These are phyloP conservation scores for Caenorhabditis angaria DNA, from an alignment of 2,888 invertebrate species.

Conservation along the genomic window DNA sequence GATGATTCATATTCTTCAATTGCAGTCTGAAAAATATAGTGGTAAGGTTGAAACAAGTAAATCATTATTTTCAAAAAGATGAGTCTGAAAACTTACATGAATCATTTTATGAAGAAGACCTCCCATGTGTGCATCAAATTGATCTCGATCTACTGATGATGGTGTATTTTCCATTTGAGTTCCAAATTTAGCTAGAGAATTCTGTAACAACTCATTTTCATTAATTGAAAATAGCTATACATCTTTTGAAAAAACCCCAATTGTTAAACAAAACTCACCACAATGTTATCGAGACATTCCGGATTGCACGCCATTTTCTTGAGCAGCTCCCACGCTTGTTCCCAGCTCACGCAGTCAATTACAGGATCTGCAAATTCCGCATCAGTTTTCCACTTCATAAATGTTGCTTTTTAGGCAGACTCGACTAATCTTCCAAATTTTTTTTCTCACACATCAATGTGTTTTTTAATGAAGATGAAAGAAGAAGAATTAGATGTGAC, in stretches of 20 bases:
- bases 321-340: constrained; percentile 76
- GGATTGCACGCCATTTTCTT: constrained; percentile 77
- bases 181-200: constrained; percentile 59
- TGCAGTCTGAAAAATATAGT: constrained; percentile 72
- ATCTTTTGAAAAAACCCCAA: not conserved
- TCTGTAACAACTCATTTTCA: constrained; percentile 33
- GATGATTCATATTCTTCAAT: constrained; percentile 72
- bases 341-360: constrained; percentile 70
- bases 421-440: no score
- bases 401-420: not conserved
- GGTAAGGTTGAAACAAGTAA: not conserved
- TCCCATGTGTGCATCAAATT: constrained; percentile 74
- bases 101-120: constrained; percentile 75
- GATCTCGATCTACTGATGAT: constrained; percentile 68
- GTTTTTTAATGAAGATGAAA: no score
- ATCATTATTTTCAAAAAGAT: not conserved
- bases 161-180: constrained; percentile 58
- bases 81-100: constrained; percentile 69
- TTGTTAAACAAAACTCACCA: constrained; percentile 66
- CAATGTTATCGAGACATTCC: constrained; percentile 77
- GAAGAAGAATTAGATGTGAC: no score
- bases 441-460: not conserved
- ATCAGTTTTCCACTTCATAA: no score
- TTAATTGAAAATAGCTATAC: not conserved
- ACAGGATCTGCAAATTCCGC: constrained; percentile 43